Percentiles rank a stretch among this genome's conserved stretches.
phyloP scores from a whole-genome alignment of 2,113 vertebrate species.

The Cavia porcellus region DNA sequence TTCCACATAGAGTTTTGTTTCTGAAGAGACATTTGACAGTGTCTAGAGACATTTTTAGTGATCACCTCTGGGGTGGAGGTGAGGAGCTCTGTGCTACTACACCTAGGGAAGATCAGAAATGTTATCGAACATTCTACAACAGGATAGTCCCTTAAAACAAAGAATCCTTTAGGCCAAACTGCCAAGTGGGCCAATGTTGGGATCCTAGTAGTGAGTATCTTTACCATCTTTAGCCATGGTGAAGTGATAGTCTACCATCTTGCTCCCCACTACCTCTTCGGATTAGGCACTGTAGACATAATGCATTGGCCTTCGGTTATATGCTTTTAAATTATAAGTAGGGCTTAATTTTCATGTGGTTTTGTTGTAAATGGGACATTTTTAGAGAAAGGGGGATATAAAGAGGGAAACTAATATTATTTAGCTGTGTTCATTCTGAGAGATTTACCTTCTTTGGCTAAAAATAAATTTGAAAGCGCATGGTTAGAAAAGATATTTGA shows the following conservation, averaged over 20 bases:
- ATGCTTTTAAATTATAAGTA: constrained; percentile 30
- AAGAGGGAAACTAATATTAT: not conserved
- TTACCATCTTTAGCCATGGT: not conserved
- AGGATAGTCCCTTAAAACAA: not conserved
- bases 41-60: not conserved
- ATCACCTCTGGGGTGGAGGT: not conserved
- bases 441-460: constrained; percentile 24
- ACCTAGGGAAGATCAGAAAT: not conserved
- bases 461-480: not conserved
- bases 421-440: not conserved
- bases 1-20: not conserved
- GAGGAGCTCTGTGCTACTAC: not conserved
- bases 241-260: not conserved
- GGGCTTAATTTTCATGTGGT: not conserved
- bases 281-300: not conserved
- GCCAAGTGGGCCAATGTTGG: not conserved
- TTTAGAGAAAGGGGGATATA: not conserved
- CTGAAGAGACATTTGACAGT: not conserved
- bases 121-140: not conserved
- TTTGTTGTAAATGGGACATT: not conserved
- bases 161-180: not conserved
- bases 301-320: not conserved
- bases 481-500: constrained; percentile 54
- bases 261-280: not conserved
- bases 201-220: not conserved